phyloP scores from a whole-genome alignment of 53 echinoderm and acorn worm genomes.

The Pentamera pediparva region DNA sequence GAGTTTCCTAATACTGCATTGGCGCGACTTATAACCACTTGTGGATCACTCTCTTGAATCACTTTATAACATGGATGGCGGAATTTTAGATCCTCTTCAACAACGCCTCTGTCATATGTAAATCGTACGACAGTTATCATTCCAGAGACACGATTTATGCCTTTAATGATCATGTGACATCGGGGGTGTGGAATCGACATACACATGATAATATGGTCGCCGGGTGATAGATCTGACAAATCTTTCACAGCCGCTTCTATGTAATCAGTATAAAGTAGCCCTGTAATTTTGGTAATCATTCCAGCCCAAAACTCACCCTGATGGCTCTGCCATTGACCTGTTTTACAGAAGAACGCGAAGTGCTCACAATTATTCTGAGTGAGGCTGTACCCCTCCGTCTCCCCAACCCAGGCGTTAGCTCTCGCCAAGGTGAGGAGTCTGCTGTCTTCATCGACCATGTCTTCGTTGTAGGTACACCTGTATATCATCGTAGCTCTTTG shows the following conservation, averaged over 20 bases:
- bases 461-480: background rate
- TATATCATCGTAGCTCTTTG: background rate
- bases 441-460: background rate
- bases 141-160: background rate
- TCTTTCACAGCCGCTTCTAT: background rate
- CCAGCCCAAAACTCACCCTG: background rate
- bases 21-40: no score
- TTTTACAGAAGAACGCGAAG: background rate
- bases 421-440: background rate
- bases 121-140: background rate
- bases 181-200: background rate
- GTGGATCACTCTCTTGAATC: no score
- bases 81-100: no score
- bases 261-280: background rate
- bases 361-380: background rate
- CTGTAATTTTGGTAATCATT: background rate
- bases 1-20: no score
- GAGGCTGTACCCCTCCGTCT: background rate
- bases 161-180: constrained; percentile 1
- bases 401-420: background rate
- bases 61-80: no score
- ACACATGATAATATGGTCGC: background rate
- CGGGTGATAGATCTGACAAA: background rate
- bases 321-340: background rate
- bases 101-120: background rate